Evolutionary conservation across 1,140 invertebrate genomes (phyloP), one percentile per base, ranked within the genome.

Genomic region (Hyles euphorbiae): DNA sequence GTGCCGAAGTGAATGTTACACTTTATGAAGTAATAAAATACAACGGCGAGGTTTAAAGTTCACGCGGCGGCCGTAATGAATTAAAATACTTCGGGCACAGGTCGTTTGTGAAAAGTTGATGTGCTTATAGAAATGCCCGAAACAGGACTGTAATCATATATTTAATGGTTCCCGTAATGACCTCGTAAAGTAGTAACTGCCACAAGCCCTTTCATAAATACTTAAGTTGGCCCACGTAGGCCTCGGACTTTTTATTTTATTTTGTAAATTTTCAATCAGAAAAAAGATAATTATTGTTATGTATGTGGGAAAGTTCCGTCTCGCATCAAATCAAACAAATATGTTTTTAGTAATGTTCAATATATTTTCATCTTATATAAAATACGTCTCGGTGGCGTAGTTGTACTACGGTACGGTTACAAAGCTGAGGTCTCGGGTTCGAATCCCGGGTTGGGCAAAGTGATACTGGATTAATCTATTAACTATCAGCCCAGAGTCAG

Each of bases 161-260:
- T 87, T 87, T 84, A 84, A 87, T 87, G 78, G 78, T 73, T 71
- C 54, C 70, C 74, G 81, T 84, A 87, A 86, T 81, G 80, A 83
- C 77, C 77, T 83, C 80, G 71, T 87, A 83, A 87, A 84, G 74
- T 81, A 79, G 74, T 82, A 78, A 78, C 74, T 70, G 76, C 79
- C 67, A 66, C 57, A 59, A 65, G 66, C 65, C 65, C 60, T 62
- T 56, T 69, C 71, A 72, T 78, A 78, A 78, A 78, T 75, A 78
- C 67, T 55, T 32, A 76, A 73, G 58, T 73, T 69, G 12, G 48
- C 53, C 54, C 50, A 11, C 57, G 54, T 60, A 61, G 45, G 45
- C 52, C 40, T 36, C 54, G 55, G 60, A 68, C 57, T 74, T 72
- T 73, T 57, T 59, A 70, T 73, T 73, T 73, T 74, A 22, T 71